These are phyloP conservation scores for Calidris pygmaea DNA, from an alignment of 2,113 vertebrate genomes.

Conservation along the genomic window DNA sequence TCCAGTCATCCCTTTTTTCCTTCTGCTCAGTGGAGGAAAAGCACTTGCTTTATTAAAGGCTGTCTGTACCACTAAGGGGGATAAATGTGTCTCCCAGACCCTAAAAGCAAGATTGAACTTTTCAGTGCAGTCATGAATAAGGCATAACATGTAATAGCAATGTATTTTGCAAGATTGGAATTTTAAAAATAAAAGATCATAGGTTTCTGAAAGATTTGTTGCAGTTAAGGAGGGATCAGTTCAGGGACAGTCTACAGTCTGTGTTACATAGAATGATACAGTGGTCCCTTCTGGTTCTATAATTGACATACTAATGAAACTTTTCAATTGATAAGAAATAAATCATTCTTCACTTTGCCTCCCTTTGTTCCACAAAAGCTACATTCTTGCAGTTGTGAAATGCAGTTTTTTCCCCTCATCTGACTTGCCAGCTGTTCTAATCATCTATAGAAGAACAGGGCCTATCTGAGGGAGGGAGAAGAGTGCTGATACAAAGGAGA, in stretches of 20 bases:
- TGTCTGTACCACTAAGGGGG: background rate
- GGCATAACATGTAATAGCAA: background rate
- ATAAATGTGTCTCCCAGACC: slow-evolving; percentile 41
- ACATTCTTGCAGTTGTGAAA: background rate
- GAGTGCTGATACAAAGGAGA: background rate
- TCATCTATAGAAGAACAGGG: background rate
- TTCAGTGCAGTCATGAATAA: slow-evolving; percentile 36
- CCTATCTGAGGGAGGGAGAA: background rate
- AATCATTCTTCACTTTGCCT: background rate
- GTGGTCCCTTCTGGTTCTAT: background rate
- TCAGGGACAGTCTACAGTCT: background rate
- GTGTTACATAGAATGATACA: background rate
- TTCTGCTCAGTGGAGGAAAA: slow-evolving; percentile 45
- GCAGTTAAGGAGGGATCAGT: background rate
- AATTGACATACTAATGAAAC: background rate
- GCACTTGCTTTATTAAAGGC: slow-evolving; percentile 27
- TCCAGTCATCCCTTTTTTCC: slow-evolving; percentile 24
- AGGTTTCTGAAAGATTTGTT: slow-evolving; percentile 6
- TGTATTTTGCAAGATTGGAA: background rate
- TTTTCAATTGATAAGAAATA: background rate
- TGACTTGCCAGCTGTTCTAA: background rate
- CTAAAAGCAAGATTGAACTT: slow-evolving; percentile 44
- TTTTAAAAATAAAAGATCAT: slow-evolving; percentile 8
- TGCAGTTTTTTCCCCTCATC: background rate
- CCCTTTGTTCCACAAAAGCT: background rate